phyloP scores from a whole-genome alignment of 2,888 invertebrate species.

The Helicoverpa assulta region DNA sequence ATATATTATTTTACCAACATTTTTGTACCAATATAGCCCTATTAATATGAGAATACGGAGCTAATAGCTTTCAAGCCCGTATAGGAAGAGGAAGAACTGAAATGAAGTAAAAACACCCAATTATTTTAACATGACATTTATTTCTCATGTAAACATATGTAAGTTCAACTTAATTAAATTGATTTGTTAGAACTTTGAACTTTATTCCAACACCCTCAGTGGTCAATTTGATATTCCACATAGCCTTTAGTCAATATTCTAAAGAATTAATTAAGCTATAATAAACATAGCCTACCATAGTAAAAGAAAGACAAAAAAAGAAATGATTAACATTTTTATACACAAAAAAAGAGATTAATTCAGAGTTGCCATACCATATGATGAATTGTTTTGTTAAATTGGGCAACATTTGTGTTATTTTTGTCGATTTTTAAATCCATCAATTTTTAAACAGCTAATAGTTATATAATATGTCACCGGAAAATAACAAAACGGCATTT shows the following conservation, averaged over 20 bases:
- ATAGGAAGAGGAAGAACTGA: no score
- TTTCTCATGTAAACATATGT: slow-evolving; percentile 42
- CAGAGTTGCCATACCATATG: neutral
- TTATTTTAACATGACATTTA: slow-evolving; percentile 53
- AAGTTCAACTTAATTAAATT: slow-evolving; percentile 41
- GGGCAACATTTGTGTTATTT: neutral
- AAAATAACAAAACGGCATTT: no score
- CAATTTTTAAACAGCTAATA: neutral
- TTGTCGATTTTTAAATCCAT: no score
- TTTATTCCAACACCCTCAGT: slow-evolving; percentile 16
- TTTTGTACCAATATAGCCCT: no score
- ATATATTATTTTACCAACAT: no score
- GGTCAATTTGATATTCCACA: slow-evolving; percentile 34
- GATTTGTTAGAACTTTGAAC: slow-evolving; percentile 34
- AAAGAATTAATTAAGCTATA: slow-evolving; percentile 8
- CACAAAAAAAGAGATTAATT: neutral
- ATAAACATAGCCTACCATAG: slow-evolving; percentile 7
- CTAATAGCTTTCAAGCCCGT: no score
- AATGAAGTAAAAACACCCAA: neutral
- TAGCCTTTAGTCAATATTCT: slow-evolving; percentile 40
- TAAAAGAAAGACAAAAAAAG: slow-evolving; percentile 1
- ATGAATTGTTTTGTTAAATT: neutral
- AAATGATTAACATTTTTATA: slow-evolving; percentile 5
- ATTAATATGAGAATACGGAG: neutral
- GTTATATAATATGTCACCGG: no score